Evolutionary conservation across 2,797 vertebrate species (phyloP).

Genomic region (Perodicticus potto): DNA sequence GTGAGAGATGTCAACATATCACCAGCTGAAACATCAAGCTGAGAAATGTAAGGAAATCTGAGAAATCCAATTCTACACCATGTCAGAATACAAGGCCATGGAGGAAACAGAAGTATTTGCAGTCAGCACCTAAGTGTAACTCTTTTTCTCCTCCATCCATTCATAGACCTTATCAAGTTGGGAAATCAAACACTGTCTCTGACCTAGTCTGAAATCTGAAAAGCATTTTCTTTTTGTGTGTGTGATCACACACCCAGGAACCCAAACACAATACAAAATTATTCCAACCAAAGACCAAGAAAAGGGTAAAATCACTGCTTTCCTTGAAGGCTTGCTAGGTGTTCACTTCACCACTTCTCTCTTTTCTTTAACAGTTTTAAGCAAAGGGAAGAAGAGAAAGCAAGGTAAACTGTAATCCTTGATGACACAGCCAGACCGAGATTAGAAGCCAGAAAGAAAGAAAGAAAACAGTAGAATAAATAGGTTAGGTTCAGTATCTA

Average conservation of each 20-base stretch:
- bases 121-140: constrained; percentile 89
- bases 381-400: constrained; percentile 64
- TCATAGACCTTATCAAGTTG: constrained; percentile 78
- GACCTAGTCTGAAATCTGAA: constrained; percentile 69
- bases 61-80: constrained; percentile 77
- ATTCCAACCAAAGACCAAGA: background rate
- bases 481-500: background rate
- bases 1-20: constrained; percentile 69
- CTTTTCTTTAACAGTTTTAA: constrained; percentile 72
- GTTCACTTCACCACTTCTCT: constrained; percentile 55
- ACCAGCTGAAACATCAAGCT: constrained; percentile 79
- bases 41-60: constrained; percentile 86
- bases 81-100: constrained; percentile 86
- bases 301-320: constrained; percentile 52
- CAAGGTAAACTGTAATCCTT: background rate
- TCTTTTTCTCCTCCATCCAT: constrained; percentile 85
- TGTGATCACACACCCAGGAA: background rate
- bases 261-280: constrained; percentile 52
- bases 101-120: constrained; percentile 88
- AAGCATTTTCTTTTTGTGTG: constrained; percentile 22
- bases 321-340: constrained; percentile 56
- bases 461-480: constrained; percentile 45
- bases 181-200: constrained; percentile 76
- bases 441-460: background rate
- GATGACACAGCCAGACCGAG: background rate